Evolutionary conservation across 2,888 invertebrate genomes (phyloP).

Genomic region (Argynnis bischoffii): DNA sequence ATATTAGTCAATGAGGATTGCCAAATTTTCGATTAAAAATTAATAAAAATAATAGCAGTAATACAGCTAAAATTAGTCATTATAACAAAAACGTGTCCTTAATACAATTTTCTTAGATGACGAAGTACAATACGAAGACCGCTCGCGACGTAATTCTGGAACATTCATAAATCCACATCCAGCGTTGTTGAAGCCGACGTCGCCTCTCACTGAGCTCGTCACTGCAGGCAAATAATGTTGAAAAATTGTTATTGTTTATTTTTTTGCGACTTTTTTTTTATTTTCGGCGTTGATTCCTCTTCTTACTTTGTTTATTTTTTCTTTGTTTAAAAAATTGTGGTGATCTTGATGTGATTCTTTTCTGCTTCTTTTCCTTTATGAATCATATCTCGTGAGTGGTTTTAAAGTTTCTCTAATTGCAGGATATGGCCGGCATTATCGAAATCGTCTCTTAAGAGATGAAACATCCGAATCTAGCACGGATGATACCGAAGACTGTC

Average conservation of each 20-base stretch:
- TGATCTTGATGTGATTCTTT: slow-evolving; percentile 6
- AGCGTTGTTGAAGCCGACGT: slow-evolving; percentile 65
- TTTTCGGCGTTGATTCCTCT: slow-evolving; percentile 27
- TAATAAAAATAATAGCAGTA: no score
- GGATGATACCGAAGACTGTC: slow-evolving; percentile 67
- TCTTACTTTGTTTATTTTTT: slow-evolving; percentile 27
- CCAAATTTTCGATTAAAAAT: no score
- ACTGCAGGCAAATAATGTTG: slow-evolving; percentile 70
- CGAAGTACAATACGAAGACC: slow-evolving; percentile 64
- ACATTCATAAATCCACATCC: slow-evolving; percentile 74
- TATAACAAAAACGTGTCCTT: background rate
- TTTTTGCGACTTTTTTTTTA: slow-evolving; percentile 33
- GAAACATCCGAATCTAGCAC: slow-evolving; percentile 74
- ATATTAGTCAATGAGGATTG: no score
- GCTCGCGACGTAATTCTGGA: slow-evolving; percentile 70
- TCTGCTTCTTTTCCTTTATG: slow-evolving; percentile 25
- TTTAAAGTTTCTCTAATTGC: slow-evolving; percentile 55
- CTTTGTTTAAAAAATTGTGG: background rate
- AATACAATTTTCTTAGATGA: slow-evolving; percentile 45
- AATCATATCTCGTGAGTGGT: slow-evolving; percentile 19
- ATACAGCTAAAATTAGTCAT: background rate
- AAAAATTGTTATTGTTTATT: slow-evolving; percentile 6
- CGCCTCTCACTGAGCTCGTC: slow-evolving; percentile 75
- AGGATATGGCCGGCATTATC: slow-evolving; percentile 67
- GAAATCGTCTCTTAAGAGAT: slow-evolving; percentile 57